Conservation (phyloP, 2,113 vertebrate genomes). For the Lampris megalopsis region DNA sequence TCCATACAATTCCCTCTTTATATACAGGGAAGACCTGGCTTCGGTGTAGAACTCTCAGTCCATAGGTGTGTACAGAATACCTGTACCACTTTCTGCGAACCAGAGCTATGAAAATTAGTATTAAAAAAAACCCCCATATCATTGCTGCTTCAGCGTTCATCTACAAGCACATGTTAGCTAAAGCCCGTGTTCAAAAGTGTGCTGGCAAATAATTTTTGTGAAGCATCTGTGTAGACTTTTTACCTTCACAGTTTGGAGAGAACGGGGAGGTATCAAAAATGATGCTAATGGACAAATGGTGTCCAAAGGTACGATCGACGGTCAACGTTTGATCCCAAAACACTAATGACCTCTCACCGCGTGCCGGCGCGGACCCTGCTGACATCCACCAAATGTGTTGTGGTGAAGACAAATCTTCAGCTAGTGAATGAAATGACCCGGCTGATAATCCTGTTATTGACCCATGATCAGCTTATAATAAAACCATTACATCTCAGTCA, state of each 20-base stretch:
- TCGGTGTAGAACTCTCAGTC: slow-evolving; percentile 21
- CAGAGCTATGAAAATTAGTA: neutral
- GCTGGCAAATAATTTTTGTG: neutral
- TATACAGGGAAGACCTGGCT: slow-evolving; percentile 9
- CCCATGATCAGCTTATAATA: slow-evolving; percentile 10
- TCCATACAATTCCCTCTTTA: slow-evolving; percentile 38
- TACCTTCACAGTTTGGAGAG: neutral
- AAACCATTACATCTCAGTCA: neutral
- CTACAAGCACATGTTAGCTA: neutral
- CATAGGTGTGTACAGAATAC: slow-evolving; percentile 8
- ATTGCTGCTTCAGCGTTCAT: slow-evolving; percentile 3
- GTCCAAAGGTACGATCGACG: too few species aligned
- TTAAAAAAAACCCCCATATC: slow-evolving; percentile 5
- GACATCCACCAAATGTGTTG: neutral
- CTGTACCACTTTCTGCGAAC: neutral
- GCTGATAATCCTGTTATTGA: slow-evolving; percentile 60
- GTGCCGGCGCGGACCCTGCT: too few species aligned
- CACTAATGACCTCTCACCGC: too few species aligned
- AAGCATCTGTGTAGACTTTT: slow-evolving; percentile 8
- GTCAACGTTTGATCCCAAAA: too few species aligned
- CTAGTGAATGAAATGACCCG: slow-evolving; percentile 30
- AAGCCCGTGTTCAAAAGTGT: neutral
- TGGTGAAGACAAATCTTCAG: slow-evolving; percentile 9
- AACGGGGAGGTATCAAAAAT: too few species aligned
- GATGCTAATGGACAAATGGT: too few species aligned